Base-by-base conservation (phyloP, 2,113 vertebrate species). In the Ammodytes marinus region DNA sequence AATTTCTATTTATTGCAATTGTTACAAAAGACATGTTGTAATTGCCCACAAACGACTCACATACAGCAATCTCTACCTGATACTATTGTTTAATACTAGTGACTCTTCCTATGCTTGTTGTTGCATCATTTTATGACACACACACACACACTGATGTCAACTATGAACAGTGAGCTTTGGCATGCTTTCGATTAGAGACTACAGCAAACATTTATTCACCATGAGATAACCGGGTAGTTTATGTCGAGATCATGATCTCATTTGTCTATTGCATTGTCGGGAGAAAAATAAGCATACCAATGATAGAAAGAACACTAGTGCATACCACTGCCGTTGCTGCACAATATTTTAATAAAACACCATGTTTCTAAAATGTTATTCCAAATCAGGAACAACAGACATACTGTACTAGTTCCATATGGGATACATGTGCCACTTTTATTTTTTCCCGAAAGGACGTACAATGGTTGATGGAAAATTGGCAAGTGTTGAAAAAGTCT, bases 391-490 rank as follows among this genome's bases (percentile, higher is more conserved):
- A 77, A 37, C 13, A 39, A 35, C 17, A 67, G 39, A 58, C 6
- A 49, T 45, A 57, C 45, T 19, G 27, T 6, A 47, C 13, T 35
- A 37, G 1, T n/a, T 52, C 9, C 66, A 52, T 77, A 55, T 39
- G 11, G 15, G 4, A 50, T 55, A 43, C 53, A 52, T 27, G 10
- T 43, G 9, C 10, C 17, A 49, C 40, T 9, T 15, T 52, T 58
- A 14, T 40, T 27, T 15, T 27, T 46, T 6, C 8, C 35, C 8
- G 27, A 27, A 50, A 37, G 13, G 4, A 39, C 58, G 37, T 46
- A 61, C 39, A 72, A 12, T 45, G 15, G 6, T n/a, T 50, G 19
- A 70, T 53, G 52, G 7, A 52, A 73, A 76, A 83, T 11, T 19
- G 5, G 0, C 8, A 42, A 12, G 3, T 40, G 9, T 69, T 64